Percentiles rank a stretch among this genome's conserved stretches.
Evolutionary conservation across 2,797 vertebrate species (phyloP).

Genomic region (Staurois parvus): DNA sequence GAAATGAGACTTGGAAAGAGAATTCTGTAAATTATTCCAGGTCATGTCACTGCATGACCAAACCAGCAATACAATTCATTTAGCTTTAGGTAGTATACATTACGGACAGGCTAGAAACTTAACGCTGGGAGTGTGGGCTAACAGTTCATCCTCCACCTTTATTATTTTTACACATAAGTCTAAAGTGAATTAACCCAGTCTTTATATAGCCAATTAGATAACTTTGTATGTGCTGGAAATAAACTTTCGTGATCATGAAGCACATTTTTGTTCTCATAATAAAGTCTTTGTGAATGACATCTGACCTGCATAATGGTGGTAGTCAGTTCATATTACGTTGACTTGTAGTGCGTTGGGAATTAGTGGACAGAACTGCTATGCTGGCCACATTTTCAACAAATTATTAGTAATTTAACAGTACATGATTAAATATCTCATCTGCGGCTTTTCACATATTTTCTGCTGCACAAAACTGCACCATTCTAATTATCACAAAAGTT

Average conservation of each 20-base stretch:
- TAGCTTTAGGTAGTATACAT: background rate
- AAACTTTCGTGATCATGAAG: constrained; percentile 7
- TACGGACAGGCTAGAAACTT: background rate
- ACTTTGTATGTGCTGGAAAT: background rate
- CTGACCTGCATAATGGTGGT: background rate
- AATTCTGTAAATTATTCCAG: constrained; percentile 13
- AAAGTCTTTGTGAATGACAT: background rate
- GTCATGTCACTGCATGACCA: background rate
- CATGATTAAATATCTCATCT: no score
- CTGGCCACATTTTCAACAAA: background rate
- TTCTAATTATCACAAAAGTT: no score
- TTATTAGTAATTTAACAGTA: background rate
- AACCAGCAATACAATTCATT: background rate
- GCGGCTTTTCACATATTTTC: no score
- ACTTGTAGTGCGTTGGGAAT: background rate
- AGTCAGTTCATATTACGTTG: background rate
- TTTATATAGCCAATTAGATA: background rate
- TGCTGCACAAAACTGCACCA: no score
- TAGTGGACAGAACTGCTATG: background rate
- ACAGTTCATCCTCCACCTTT: background rate
- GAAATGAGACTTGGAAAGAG: constrained; percentile 32
- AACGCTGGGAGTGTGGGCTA: background rate
- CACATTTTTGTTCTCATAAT: background rate
- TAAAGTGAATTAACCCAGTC: background rate
- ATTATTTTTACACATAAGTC: background rate